Conservation (phyloP, 2,797 vertebrate genomes). For the Orestias chungarensis region DNA sequence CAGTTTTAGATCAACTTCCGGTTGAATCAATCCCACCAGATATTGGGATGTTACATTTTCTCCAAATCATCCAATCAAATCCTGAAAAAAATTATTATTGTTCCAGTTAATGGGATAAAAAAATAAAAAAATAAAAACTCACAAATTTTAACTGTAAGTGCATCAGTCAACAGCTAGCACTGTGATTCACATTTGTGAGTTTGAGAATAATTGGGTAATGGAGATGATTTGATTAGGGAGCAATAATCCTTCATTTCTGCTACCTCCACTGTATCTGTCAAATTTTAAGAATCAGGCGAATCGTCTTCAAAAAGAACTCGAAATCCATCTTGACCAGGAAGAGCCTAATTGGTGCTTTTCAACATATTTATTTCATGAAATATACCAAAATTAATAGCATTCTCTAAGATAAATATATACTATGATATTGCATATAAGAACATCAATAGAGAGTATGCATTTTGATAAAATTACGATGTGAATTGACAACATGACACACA, state of each 20-base stretch:
- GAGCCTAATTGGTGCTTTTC: background rate
- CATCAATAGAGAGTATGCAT: too few species aligned
- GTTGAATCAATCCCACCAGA: too few species aligned
- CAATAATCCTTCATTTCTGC: background rate
- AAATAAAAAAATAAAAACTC: background rate
- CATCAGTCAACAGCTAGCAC: background rate
- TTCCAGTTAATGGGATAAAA: background rate
- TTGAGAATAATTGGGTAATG: background rate
- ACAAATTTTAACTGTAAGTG: background rate
- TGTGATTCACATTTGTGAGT: background rate
- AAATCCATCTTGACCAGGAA: background rate
- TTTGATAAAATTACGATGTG: constrained; percentile 15
- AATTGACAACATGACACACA: constrained; percentile 22
- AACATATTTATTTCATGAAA: too few species aligned
- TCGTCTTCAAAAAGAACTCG: background rate
- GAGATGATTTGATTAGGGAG: background rate
- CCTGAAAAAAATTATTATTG: background rate
- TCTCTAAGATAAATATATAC: too few species aligned
- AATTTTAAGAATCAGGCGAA: background rate
- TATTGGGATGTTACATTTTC: too few species aligned
- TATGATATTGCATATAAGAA: too few species aligned
- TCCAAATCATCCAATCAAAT: background rate
- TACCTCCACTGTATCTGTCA: background rate
- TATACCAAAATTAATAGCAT: too few species aligned
- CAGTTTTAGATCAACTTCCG: too few species aligned